Evolutionary conservation across 2,113 vertebrate genomes (phyloP), one percentile per base, ranked within the genome.

Genomic region (western clawed frog (Xenopus tropicalis)): DNA sequence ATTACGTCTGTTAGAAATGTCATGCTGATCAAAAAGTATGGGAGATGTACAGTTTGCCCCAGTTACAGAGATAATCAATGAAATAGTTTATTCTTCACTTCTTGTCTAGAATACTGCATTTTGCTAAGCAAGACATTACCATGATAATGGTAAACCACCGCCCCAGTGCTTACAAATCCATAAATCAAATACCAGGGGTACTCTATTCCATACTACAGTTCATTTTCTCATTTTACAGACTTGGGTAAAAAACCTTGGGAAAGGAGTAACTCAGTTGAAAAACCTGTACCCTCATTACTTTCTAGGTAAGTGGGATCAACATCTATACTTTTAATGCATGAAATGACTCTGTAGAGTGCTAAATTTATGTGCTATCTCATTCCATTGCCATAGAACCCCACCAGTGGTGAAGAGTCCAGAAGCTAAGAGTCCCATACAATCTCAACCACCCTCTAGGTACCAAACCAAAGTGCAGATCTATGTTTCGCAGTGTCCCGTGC

Each of bases 201-300:
- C 29, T 37, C 10, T 37, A 37, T 37, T 37, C 29, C 6, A 37
- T 37, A 37, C 2, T 9, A 37, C 10, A 37, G 29, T 37, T 37
- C 29, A 37, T 44, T 21, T 11, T n/a, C 13, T 68, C 4, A 51
- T 21, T 46, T 81, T 85, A 25, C 81, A 98, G 96, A 99, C 84
- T 89, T 93, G 83, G 80, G 93, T 83, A 97, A 96, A 89, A 99
- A 97, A 86, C 97, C 94, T 78, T 98, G 97, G 97, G 97, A 99
- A 70, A 89, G 96, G 81, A 96, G 96, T 85, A 98, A 96, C 89
- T 99, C 97, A 37, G 87, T 94, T 82, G 96, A 99, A 78, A 98
- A 96, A 81, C 92, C 96, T 3, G 86, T 90, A 79, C 81, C 91
- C 79, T 94, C 96, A 0, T 79, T 95, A 81, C 90, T 97, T 59